These are phyloP conservation scores for Erythrolamprus reginae DNA, from an alignment of 2,113 vertebrate species.

Conservation along the genomic window DNA sequence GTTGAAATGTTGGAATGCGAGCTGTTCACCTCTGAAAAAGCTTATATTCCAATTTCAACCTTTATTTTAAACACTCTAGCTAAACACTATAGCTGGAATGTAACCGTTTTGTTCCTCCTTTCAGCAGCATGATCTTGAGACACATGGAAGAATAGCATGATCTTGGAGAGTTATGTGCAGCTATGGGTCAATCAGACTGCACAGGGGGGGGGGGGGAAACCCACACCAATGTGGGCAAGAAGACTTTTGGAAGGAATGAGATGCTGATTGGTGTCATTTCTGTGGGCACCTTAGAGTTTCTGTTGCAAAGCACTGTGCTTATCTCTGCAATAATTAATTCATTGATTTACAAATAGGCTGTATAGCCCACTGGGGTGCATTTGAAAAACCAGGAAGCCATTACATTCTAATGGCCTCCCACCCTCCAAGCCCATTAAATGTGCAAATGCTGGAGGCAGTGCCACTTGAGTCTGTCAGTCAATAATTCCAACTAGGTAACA, in stretches of 20 bases:
- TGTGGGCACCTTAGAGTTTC: not conserved
- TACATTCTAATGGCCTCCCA: constrained; percentile 23
- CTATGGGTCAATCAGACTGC: not conserved
- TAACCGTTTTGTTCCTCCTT: not conserved
- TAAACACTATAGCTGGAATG: not conserved
- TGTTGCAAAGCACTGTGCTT: constrained; percentile 7
- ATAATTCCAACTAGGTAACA: constrained; percentile 42
- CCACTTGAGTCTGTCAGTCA: constrained; percentile 42
- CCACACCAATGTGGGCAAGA: not conserved
- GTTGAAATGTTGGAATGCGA: not conserved
- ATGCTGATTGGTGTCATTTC: constrained; percentile 20
- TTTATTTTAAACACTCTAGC: not conserved
- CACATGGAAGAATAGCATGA: not conserved
- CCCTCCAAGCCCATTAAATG: constrained; percentile 8
- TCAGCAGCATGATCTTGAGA: not conserved
- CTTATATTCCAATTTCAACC: not conserved
- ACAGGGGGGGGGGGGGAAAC: no score
- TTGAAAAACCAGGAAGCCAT: constrained; percentile 21
- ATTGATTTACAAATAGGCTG: constrained; percentile 37
- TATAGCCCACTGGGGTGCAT: not conserved
- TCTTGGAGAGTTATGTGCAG: not conserved
- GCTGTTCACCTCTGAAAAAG: not conserved
- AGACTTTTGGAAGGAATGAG: not conserved
- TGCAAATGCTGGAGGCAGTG: constrained; percentile 10
- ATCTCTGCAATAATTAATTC: constrained; percentile 39